A percentile compares a stretch with the other conserved stretches of the same genome.
phyloP scores from a whole-genome alignment of 1,140 invertebrate species.

The Drosophila guanche region DNA sequence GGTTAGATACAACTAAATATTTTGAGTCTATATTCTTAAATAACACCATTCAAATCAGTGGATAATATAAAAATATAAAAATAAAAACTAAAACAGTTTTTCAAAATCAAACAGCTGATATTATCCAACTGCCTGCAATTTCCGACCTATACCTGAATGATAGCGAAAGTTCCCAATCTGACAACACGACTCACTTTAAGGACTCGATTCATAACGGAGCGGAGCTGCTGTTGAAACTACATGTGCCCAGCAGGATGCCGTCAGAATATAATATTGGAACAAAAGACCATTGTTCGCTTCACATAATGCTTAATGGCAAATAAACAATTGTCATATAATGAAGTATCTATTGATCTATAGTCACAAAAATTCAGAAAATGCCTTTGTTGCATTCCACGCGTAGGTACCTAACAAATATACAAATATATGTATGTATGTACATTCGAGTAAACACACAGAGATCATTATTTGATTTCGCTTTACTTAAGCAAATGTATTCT shows the following conservation, averaged over 20 bases:
- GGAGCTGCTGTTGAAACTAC: background rate
- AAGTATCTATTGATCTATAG: slow-evolving; percentile 50
- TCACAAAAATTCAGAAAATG: slow-evolving; percentile 6
- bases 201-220: background rate
- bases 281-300: slow-evolving; percentile 33
- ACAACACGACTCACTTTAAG: slow-evolving; percentile 3
- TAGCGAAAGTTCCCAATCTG: background rate
- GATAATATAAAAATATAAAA: too few species aligned
- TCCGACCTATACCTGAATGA: too few species aligned
- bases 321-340: slow-evolving; percentile 58
- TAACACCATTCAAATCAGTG: too few species aligned
- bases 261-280: slow-evolving; percentile 19
- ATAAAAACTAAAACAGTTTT: too few species aligned
- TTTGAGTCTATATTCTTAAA: too few species aligned
- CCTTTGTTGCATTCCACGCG: slow-evolving; percentile 10
- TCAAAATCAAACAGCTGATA: too few species aligned
- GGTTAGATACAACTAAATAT: too few species aligned
- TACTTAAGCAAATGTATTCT: too few species aligned
- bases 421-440: too few species aligned
- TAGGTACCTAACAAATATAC: background rate
- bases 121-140: too few species aligned
- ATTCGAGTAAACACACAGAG: too few species aligned
- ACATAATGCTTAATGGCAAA: slow-evolving; percentile 40
- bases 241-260: slow-evolving; percentile 31
- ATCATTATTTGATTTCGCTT: too few species aligned